These are phyloP conservation scores for Aphidius ervi DNA, from an alignment of 1,140 invertebrate genomes.

Conservation along the genomic window DNA sequence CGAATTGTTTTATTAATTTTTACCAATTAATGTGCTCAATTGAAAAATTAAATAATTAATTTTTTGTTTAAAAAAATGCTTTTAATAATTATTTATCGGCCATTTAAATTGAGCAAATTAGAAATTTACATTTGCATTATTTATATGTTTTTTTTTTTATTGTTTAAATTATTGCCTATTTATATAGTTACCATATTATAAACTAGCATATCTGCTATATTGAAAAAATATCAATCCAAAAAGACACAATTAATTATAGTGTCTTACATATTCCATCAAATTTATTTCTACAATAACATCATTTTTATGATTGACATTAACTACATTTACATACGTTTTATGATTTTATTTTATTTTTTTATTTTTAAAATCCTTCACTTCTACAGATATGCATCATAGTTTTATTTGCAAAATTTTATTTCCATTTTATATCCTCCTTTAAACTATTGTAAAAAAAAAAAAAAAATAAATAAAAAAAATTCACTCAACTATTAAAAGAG, in stretches of 20 bases:
- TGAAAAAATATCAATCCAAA: background rate
- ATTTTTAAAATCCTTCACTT: background rate
- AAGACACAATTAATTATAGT: background rate
- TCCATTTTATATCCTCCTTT: too few relatives aligned
- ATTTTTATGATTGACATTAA: background rate
- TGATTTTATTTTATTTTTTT: background rate
- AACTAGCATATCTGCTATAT: background rate
- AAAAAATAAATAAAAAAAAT: too few relatives aligned
- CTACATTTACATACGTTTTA: background rate
- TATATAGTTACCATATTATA: background rate
- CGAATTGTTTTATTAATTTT: too few relatives aligned
- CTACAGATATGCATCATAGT: slow-evolving; percentile 2
- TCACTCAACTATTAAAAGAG: too few relatives aligned
- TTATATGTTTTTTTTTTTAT: background rate
- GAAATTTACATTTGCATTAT: background rate
- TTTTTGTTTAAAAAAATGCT: too few relatives aligned
- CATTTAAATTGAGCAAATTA: slow-evolving; percentile 7
- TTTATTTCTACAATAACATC: background rate
- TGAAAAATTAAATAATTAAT: background rate
- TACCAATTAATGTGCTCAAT: background rate
- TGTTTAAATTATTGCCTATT: slow-evolving; percentile 5
- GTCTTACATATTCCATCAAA: background rate
- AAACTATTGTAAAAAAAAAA: too few relatives aligned
- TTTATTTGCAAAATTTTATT: background rate
- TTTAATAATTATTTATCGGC: background rate